phyloP scores from a whole-genome alignment of 2,888 invertebrate genomes.

The Camponotus fellah region DNA sequence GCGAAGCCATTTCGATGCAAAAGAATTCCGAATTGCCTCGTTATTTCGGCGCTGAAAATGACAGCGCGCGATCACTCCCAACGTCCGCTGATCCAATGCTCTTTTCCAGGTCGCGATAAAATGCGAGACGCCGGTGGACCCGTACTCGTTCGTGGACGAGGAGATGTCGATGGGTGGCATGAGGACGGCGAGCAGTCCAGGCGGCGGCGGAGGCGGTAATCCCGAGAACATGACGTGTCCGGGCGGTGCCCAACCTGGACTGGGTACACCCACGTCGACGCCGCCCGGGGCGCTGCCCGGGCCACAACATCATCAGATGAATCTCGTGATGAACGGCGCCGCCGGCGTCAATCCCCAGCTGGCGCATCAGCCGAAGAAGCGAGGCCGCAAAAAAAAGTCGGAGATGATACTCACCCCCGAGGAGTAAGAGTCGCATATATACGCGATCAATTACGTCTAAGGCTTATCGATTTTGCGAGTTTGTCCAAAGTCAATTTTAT shows the following conservation, averaged over 20 bases:
- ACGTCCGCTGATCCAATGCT: slow-evolving; percentile 40
- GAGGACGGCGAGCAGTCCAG: slow-evolving; percentile 86
- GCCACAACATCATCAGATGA: slow-evolving; percentile 81
- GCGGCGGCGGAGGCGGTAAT: slow-evolving; percentile 84
- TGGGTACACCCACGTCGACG: slow-evolving; percentile 82
- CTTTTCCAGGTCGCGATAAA: slow-evolving; percentile 86
- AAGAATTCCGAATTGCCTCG: background rate
- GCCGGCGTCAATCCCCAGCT: slow-evolving; percentile 81
- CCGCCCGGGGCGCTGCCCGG: slow-evolving; percentile 82
- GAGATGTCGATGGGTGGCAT: slow-evolving; percentile 89
- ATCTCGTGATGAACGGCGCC: slow-evolving; percentile 81
- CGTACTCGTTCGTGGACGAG: slow-evolving; percentile 95
- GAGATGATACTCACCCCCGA: slow-evolving; percentile 86
- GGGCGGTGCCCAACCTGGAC: slow-evolving; percentile 78
- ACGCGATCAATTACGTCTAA: slow-evolving; percentile 14
- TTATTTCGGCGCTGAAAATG: slow-evolving; percentile 16
- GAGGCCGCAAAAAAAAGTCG: slow-evolving; percentile 94
- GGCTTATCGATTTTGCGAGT: background rate
- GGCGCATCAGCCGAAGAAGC: slow-evolving; percentile 90
- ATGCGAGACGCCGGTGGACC: slow-evolving; percentile 90
- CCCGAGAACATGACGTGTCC: slow-evolving; percentile 82
- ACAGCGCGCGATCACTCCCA: background rate
- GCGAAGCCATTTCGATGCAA: background rate
- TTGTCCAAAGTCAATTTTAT: background rate
- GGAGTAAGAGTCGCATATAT: slow-evolving; percentile 81